Evolutionary conservation across 2,888 invertebrate species (phyloP), one percentile per base, ranked within the genome.

Genomic region (Pheosia tremula): DNA sequence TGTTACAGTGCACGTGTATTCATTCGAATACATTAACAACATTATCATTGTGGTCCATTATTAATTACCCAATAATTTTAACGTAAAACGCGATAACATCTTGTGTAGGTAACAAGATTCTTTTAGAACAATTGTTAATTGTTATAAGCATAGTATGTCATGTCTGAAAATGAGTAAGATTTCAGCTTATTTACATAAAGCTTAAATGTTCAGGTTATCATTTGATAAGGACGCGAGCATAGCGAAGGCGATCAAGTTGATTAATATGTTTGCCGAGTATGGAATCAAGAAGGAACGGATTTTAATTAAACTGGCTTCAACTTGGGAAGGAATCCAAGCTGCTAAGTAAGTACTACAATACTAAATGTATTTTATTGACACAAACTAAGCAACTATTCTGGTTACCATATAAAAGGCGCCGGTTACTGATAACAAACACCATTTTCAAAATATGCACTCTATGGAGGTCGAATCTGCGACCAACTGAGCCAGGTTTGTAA

Each of bases 281-380:
- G 99, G 99, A 5, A 96, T 99, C 60, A 94, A 94, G 66, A 99
- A 98, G 85, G 98, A 99, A 13, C 95, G 99, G 61, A 96, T 99
- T 84, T 95, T 99, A 36, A 99, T 99, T 72, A 99, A 99, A 90
- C 94, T 99, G 71, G 98, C 99, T 0, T 98, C 99, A 1, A 99
- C 99, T 0, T 99, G 99, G 99, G 99, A 99, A 94, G 99, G 99
- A 41, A 99, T 99, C 71, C 98, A 99, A 93, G 99, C 99, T 45
- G 99, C 99, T 37, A 97, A 95, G 98, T 98, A 94, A 93, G 94
- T 68, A 56, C 49, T 3, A 24, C 7, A 5, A 13, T 50, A 4
- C 13, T 6, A 50, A 50, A 50, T 45, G 10, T 8, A 45, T 10
- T 45, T 9, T 3, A 45, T 8, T 45, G 4, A 45, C 43, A 4